Percentiles rank a stretch among this genome's conserved stretches.
Evolutionary conservation across 2,113 vertebrate genomes (phyloP).

Genomic region (Crotalus helleri): DNA sequence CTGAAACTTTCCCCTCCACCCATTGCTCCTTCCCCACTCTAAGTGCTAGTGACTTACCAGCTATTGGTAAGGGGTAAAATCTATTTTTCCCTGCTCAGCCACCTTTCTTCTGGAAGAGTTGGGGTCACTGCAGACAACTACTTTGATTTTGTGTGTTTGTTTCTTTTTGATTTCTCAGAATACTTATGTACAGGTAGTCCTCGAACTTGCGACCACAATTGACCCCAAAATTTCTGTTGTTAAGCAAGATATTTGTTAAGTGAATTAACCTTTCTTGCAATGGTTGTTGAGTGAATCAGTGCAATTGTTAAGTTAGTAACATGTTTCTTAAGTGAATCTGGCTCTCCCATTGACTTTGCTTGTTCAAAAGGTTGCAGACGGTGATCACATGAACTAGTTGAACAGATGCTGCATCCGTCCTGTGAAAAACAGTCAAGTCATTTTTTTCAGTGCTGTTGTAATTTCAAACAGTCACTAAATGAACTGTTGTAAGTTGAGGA

Average conservation of each 20-base stretch:
- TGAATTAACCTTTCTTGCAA: not conserved
- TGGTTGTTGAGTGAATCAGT: too few relatives aligned
- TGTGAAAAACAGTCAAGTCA: not conserved
- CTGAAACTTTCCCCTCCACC: not conserved
- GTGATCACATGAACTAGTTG: not conserved
- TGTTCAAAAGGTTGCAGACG: not conserved
- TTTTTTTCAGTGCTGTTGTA: not conserved
- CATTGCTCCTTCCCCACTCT: not conserved
- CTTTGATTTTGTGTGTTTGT: not conserved
- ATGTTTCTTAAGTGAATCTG: too few relatives aligned
- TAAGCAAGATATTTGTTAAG: not conserved
- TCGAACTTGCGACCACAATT: not conserved
- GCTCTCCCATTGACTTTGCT: too few relatives aligned
- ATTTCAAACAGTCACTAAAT: not conserved
- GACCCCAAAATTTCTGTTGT: not conserved
- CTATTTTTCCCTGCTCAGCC: not conserved
- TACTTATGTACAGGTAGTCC: not conserved
- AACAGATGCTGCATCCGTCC: not conserved
- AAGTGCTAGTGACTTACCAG: not conserved
- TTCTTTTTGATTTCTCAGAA: not conserved
- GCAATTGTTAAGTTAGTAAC: too few relatives aligned
- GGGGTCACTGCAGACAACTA: not conserved
- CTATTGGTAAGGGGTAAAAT: not conserved
- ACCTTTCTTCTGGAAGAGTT: not conserved
- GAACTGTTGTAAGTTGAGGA: not conserved